phyloP scores from a whole-genome alignment of 2,113 vertebrate species.

The Coryphaenoides rupestris region DNA sequence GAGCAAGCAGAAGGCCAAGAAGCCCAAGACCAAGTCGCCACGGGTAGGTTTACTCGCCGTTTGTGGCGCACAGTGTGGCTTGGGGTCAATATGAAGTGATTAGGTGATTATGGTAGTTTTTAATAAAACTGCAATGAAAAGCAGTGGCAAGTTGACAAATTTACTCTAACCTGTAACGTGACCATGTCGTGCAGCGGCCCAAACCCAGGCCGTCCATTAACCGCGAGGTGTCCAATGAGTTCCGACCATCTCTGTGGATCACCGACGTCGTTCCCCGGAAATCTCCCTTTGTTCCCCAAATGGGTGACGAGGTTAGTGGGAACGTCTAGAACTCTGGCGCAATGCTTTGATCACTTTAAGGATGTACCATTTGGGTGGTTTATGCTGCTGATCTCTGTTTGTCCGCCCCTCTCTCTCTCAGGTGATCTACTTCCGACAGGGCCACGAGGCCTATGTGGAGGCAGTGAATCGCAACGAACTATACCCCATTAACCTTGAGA shows the following conservation, averaged over 20 bases:
- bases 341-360: neutral
- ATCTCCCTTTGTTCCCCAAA: slow-evolving; percentile 95
- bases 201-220: slow-evolving; percentile 70
- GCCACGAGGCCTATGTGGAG: slow-evolving; percentile 93
- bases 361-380: neutral
- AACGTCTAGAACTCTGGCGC: neutral
- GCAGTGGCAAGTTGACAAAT: no score
- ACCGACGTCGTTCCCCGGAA: slow-evolving; percentile 89
- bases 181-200: slow-evolving; percentile 46
- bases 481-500: slow-evolving; percentile 86
- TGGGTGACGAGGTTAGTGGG: slow-evolving; percentile 89
- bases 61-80: neutral
- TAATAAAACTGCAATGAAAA: no score
- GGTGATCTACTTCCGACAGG: slow-evolving; percentile 97
- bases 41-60: slow-evolving; percentile 47
- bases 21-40: slow-evolving; percentile 60
- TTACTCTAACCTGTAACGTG: no score
- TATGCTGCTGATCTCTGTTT: neutral
- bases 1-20: slow-evolving; percentile 66
- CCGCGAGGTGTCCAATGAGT: slow-evolving; percentile 80
- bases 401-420: slow-evolving; percentile 40
- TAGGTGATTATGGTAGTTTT: no score
- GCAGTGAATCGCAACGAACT: slow-evolving; percentile 85
- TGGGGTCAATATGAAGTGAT: neutral
- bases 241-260: slow-evolving; percentile 89